phyloP scores from a whole-genome alignment of 2,797 vertebrate species.

The Nannoperca obscura region DNA sequence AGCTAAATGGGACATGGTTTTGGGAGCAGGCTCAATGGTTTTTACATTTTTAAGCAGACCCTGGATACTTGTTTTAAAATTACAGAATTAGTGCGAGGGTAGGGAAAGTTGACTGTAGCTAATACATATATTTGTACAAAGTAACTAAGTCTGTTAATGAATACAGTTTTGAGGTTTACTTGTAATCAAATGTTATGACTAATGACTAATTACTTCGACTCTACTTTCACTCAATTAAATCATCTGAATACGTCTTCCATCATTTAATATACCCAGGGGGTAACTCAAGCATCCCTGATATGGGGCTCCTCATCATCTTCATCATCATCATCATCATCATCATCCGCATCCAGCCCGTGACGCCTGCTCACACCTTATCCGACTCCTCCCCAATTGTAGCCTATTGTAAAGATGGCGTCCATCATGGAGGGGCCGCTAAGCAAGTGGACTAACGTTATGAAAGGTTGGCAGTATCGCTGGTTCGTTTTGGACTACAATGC shows the following conservation, averaged over 20 bases:
- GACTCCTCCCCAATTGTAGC: conserved; percentile 74
- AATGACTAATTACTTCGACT: background rate
- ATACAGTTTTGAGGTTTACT: background rate
- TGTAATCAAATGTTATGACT: background rate
- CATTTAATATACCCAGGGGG: background rate
- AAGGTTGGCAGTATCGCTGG: conserved; percentile 99
- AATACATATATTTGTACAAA: background rate
- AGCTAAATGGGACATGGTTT: background rate
- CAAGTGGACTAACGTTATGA: conserved; percentile 99
- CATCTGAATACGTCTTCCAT: background rate
- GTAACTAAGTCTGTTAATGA: background rate
- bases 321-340: background rate
- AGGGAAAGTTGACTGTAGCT: background rate
- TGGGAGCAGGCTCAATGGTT: background rate
- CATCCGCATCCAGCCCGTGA: conserved; percentile 36
- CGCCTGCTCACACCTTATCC: conserved; percentile 56
- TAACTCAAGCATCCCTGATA: background rate
- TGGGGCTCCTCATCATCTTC: background rate
- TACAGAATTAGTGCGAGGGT: background rate
- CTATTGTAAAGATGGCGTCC: conserved; percentile 95
- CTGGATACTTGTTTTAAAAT: background rate
- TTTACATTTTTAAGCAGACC: background rate
- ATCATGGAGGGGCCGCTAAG: conserved; percentile 99
- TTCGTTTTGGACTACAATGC: conserved; percentile 98
- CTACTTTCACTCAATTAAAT: background rate